Base-by-base conservation (phyloP, 2,888 invertebrate species). In the Noctua fimbriata region DNA sequence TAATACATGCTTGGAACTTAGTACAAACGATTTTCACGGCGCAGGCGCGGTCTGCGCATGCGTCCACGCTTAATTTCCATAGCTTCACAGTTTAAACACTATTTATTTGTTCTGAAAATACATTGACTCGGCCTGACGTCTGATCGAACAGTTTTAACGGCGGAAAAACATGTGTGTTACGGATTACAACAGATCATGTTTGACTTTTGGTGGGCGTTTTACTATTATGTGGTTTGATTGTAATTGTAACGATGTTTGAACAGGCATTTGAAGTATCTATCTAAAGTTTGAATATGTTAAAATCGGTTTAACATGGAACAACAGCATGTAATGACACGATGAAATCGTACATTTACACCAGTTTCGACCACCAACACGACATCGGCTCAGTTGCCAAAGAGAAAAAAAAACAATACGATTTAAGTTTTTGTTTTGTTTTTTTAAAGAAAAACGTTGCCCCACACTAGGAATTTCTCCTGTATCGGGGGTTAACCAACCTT, bases 101-200 rank as follows among this genome's bases (percentile, higher is more conserved):
- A 88, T 89, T 88, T 94, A 94, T 96, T 95, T 95, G 93, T 92
- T 94, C 93, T 94, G 94, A 95, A 96, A 96, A 96, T 94, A 95
- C 95, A 95, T 94, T 94, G 92, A 93, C 92, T 83, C 90, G 89
- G 91, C 93, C 92, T 91, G 93, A 92, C 94, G 95, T 95, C 94
- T 93, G 93, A 95, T 95, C 93, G 89, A 87, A 90, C 87, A 84
- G 93, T 91, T 94, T 95, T 94, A 94, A 94, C 89, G 87, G 89
- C 90, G 90, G 92, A 92, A 95, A 94, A 94, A 95, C 94, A 95
- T 92, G 91, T 90, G 90, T 84, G 88, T 89, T 88, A 87, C 86
- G 84, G 87, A 87, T 89, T 82, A 84, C 81, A 89, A 85, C 88
- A 83, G 82, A 74, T 83, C 73, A 87, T 87, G 89, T 91, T 90